Base-by-base conservation (phyloP, 2,888 invertebrate genomes). In the Agrotis segetum region DNA sequence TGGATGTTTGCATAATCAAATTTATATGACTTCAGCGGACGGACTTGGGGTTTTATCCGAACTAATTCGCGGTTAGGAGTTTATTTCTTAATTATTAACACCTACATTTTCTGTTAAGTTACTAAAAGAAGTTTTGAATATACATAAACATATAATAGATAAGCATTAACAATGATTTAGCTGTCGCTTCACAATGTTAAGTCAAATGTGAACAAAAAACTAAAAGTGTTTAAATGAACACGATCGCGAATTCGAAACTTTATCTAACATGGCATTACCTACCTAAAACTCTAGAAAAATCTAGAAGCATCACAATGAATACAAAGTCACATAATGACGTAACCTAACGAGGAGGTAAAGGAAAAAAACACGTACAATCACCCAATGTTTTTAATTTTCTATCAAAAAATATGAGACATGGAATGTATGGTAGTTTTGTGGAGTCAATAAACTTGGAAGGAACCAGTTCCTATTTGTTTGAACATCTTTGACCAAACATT, bases 401-500 rank as follows among this genome's bases (percentile, higher is more conserved):
- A 88, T 87, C 81, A 84, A 88, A 87, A 87, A 83, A 83, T 81
- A 74, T 71, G 74, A 88, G 78, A 83, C 85, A 87, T 84, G 88
- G 86, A 88, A 90, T 89, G 91, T 88, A 86, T 89, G 84, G 87
- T 90, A 92, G 92, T 93, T 92, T 89, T 81, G 90, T 92, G 92
- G 91, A 94, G 96, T 95, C 96, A 96, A 95, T 91, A 95, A 96
- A 95, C 96, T 91, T 89, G 74, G 75, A 87, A 88, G 85, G 86
- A 95, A 95, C 95, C 84, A 93, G 95, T 96, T 95, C 91, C 89
- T 91, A 89, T 92, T 92, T 93, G 93, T 94, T 94, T 94, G 92
- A 91, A 90, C 91, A 95, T 93, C 91, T 92, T 90, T 90, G 90
- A 90, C 88, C 87, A 90, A 89, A 90, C 88, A 88, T 87, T 83